Percentiles rank a stretch among this genome's conserved stretches.
Evolutionary conservation across 2,797 vertebrate genomes (phyloP).

Genomic region (Pelodytes ibericus): DNA sequence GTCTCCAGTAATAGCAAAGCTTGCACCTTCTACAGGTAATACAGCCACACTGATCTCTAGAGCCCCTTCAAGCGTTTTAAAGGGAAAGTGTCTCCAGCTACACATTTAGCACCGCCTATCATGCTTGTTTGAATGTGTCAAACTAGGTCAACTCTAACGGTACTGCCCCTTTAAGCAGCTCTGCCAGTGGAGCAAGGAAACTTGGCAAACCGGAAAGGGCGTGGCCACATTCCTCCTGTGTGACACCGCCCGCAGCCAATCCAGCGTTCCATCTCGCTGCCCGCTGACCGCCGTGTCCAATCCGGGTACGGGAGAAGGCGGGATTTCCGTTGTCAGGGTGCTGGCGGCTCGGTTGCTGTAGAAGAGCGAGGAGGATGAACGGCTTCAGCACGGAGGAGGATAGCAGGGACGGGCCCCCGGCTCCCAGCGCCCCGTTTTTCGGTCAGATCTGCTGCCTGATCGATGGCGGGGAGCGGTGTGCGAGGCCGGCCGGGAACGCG

Average conservation of each 20-base stretch:
- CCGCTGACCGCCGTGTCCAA: neutral
- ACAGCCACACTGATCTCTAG: too few relatives aligned
- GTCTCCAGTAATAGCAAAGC: too few relatives aligned
- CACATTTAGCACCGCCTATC: too few relatives aligned
- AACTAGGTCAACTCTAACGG: neutral
- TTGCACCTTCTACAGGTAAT: too few relatives aligned
- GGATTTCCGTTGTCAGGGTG: constrained; percentile 80
- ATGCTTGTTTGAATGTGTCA: too few relatives aligned
- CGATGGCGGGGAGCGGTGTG: constrained; percentile 93
- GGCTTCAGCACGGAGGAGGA: constrained; percentile 97
- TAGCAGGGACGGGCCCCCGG: constrained; percentile 87
- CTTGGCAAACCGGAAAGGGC: neutral
- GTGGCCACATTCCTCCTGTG: constrained; percentile 44
- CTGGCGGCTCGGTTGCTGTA: constrained; percentile 61
- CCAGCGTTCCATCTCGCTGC: rapidly evolving
- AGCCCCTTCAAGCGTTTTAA: too few relatives aligned
- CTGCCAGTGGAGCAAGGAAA: neutral
- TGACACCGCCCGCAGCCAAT: constrained; percentile 51
- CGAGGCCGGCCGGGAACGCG: constrained; percentile 93
- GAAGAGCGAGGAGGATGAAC: constrained; percentile 78
- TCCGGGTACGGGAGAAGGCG: neutral
- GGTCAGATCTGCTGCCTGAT: constrained; percentile 97
- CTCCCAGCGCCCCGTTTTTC: constrained; percentile 82
- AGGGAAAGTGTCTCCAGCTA: too few relatives aligned
- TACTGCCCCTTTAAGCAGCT: neutral